Base-by-base conservation (phyloP, 2,113 vertebrate genomes). In the Plectropomus leopardus region DNA sequence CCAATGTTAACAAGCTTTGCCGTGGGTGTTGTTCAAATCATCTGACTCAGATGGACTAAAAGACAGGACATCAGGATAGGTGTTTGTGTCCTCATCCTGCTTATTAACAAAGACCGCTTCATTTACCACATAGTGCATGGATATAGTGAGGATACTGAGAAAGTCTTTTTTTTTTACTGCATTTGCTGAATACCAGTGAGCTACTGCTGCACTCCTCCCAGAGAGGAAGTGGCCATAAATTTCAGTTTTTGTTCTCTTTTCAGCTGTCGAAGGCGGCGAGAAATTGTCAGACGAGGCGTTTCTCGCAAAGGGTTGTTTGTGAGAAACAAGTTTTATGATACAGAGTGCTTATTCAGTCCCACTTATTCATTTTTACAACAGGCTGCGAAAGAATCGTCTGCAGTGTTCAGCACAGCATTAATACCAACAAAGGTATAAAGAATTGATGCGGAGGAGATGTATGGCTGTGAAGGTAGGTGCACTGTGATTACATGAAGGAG, bases 241-340 rank as follows among this genome's bases (percentile, higher is more conserved):
- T 61, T 55, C 15, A 55, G 9, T 72, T 89, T 85, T 86, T 82
- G 13, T 78, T 86, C 73, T 88, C 51, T 76, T 80, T 68, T 86
- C 55, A 54, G 64, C 67, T 76, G 72, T 83, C 58, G 16, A 26
- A 88, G 47, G 64, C 57, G 55, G 63, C 71, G 51, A 69, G 70
- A 70, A 78, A 85, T 73, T 13, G 72, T 85, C 57, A 73, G 69
- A 44, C 47, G 16, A 70, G 40, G 70, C 72, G 15, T 72, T 73
- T 77, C 75, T 85, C 8, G 6, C 59, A 69, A 75, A 59, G 50
- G 13, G 26, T 74, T 83, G 48, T 77, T 79, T 89, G 80, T 8
- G 0, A 82, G 64, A 63, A 63, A 54, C 13, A 51, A 17, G 65
- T 72, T 85, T 82, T 82, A 88, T 72, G 71, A 72, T 81, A 45